Evolutionary conservation across 2,797 vertebrate species (phyloP).

Genomic region (Rhinoraja longicauda): DNA sequence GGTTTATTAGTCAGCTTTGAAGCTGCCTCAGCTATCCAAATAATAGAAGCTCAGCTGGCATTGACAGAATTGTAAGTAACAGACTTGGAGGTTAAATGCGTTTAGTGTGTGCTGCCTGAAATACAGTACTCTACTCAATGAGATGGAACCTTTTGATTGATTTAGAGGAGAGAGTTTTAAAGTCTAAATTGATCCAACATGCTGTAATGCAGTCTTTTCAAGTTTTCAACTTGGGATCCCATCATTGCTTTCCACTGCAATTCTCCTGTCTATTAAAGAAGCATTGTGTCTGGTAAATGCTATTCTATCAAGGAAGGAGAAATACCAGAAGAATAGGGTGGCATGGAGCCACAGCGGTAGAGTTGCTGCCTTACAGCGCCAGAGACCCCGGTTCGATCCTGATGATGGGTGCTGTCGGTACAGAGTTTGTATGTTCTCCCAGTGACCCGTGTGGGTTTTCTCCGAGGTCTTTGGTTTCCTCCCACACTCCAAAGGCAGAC

Average conservation of each 20-base stretch:
- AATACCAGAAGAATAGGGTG: neutral
- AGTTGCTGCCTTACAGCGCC: too few species aligned
- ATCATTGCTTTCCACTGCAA: neutral
- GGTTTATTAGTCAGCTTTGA: neutral
- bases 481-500: too few species aligned
- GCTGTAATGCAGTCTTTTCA: neutral
- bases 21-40: neutral
- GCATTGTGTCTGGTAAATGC: neutral
- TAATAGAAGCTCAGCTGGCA: constrained; percentile 30
- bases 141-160: constrained; percentile 4
- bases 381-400: too few species aligned
- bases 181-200: neutral
- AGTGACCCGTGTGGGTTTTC: too few species aligned
- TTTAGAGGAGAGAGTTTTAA: neutral
- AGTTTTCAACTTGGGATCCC: too few species aligned
- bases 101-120: constrained; percentile 26
- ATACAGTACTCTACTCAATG: constrained; percentile 7
- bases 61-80: constrained; percentile 18
- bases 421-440: too few species aligned
- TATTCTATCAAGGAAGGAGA: neutral
- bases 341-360: too few species aligned
- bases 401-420: too few species aligned
- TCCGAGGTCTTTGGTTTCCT: too few species aligned
- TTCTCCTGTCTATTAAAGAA: neutral
- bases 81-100: neutral